Conservation (phyloP, 2,888 invertebrate genomes). For the Temnothorax unifasciatus region DNA sequence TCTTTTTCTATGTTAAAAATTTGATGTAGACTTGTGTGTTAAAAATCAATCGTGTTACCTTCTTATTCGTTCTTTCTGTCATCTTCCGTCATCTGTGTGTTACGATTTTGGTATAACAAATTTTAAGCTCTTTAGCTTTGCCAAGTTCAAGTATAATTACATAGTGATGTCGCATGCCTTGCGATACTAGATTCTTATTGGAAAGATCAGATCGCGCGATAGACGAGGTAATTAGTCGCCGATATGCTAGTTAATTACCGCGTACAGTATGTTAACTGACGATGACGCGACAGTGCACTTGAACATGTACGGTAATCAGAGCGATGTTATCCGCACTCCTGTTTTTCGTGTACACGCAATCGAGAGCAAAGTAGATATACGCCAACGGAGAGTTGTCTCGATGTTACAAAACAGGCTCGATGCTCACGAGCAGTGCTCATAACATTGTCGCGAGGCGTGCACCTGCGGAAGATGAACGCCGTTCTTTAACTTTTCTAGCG, state of each 20-base stretch:
- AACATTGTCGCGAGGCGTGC: constrained; percentile 78
- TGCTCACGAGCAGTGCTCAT: constrained; percentile 69
- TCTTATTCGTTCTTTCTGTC: not conserved
- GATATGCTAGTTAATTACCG: constrained; percentile 17
- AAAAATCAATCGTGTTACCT: not conserved
- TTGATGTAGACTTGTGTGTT: not conserved
- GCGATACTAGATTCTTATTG: not conserved
- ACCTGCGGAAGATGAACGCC: constrained; percentile 69
- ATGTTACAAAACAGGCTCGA: constrained; percentile 73
- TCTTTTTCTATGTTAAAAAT: not conserved
- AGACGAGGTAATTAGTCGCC: not conserved
- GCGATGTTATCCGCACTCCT: not conserved
- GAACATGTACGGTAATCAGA: not conserved
- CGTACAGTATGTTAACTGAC: not conserved
- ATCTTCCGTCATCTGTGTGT: not conserved
- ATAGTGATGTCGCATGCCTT: not conserved
- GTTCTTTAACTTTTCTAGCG: constrained; percentile 51
- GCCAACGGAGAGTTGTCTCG: constrained; percentile 8
- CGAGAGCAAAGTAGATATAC: constrained; percentile 26
- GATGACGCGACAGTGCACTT: constrained; percentile 1
- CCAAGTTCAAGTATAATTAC: constrained; percentile 5
- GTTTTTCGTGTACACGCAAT: constrained; percentile 31
- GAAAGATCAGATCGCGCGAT: constrained; percentile 17
- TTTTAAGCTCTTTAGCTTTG: not conserved
- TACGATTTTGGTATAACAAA: not conserved